These are phyloP conservation scores for Aromia moschata DNA, from an alignment of 2,888 invertebrate species.

Conservation along the genomic window DNA sequence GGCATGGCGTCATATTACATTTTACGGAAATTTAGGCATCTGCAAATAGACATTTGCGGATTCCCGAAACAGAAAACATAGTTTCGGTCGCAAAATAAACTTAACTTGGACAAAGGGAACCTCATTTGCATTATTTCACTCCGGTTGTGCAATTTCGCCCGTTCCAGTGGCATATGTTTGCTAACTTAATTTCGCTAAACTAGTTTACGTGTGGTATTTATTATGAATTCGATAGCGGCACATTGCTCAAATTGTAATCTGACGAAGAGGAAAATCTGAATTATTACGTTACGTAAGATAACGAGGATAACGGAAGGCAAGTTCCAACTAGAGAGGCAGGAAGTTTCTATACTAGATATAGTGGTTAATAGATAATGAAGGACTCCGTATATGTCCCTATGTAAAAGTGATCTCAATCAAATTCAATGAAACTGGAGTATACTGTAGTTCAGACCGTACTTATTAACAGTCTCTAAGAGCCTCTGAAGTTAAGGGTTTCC, in stretches of 20 bases:
- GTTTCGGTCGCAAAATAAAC: slow-evolving; percentile 7
- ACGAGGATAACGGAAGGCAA: neutral
- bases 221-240: neutral
- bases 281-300: neutral
- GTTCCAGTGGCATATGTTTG: slow-evolving; percentile 9
- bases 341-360: too few relatives aligned
- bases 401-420: too few relatives aligned
- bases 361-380: too few relatives aligned
- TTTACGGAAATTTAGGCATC: slow-evolving; percentile 1
- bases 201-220: slow-evolving; percentile 2
- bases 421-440: too few relatives aligned
- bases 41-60: slow-evolving; percentile 2
- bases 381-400: too few relatives aligned
- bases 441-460: too few relatives aligned
- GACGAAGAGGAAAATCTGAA: neutral
- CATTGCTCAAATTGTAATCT: neutral
- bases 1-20: neutral
- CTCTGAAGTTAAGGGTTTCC: too few relatives aligned
- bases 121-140: slow-evolving; percentile 27
- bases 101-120: slow-evolving; percentile 17
- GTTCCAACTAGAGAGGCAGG: neutral
- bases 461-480: too few relatives aligned
- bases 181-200: slow-evolving; percentile 15
- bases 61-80: slow-evolving; percentile 1
- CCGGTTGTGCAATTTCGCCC: slow-evolving; percentile 7